Evolutionary conservation across 2,797 vertebrate species (phyloP).

Genomic region (Pipistrellus kuhlii): DNA sequence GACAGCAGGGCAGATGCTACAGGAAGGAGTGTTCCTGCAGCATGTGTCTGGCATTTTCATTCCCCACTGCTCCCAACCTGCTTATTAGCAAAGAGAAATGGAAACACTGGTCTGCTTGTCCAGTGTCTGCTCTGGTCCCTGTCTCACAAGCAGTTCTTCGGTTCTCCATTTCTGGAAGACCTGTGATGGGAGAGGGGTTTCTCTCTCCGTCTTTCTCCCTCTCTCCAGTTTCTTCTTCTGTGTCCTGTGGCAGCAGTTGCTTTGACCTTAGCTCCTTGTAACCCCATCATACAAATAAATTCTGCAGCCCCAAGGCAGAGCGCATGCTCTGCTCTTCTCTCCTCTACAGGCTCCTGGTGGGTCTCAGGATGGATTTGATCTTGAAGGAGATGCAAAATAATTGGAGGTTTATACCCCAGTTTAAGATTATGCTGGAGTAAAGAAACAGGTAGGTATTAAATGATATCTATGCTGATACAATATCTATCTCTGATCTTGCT

Average conservation of each 20-base stretch:
- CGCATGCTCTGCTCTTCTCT: too few species aligned
- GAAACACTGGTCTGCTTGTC: not conserved
- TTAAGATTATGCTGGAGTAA: not conserved
- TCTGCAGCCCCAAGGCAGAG: not conserved
- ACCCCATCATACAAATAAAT: not conserved
- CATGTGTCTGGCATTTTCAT: not conserved
- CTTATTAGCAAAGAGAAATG: not conserved
- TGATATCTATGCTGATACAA: not conserved
- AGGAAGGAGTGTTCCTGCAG: fast-evolving
- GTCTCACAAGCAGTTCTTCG: not conserved
- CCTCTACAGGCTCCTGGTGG: not conserved
- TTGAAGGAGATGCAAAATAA: not conserved
- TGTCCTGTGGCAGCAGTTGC: too few species aligned
- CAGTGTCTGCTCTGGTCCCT: not conserved
- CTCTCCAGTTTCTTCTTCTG: too few species aligned
- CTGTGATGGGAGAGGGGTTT: not conserved
- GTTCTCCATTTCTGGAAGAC: not conserved
- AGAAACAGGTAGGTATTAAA: not conserved
- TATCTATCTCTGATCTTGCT: not conserved
- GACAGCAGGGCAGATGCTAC: not conserved
- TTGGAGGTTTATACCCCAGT: too few species aligned
- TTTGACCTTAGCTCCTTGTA: too few species aligned
- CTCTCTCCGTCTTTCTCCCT: not conserved
- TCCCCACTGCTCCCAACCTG: not conserved
- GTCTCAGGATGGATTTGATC: not conserved